Base-by-base conservation (phyloP, 2,888 invertebrate genomes). In the Eledone cirrhosa region DNA sequence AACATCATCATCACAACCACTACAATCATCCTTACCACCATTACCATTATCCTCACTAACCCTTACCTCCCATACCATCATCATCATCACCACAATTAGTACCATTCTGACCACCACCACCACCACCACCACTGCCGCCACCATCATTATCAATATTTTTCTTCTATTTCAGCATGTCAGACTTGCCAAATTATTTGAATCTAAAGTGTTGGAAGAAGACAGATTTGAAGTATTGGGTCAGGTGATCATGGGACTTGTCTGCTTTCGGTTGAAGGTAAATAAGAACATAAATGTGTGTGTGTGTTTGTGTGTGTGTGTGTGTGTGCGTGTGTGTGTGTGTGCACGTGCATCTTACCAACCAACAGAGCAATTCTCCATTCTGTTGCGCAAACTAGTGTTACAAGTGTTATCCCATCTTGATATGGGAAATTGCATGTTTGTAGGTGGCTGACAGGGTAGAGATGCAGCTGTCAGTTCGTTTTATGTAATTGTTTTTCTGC, bases 141-240 rank as follows among this genome's bases (percentile, higher is more conserved):
- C 69, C 67, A 77, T 48, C 69, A 29, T 48, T 59, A 67, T 48
- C 48, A 5, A 22, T 77, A 77, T 3, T 78, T 48, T 31, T 31
- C 8, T 29, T 47, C 3, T 33, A n/a, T 72, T 72, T 11, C 69
- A 91, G 90, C 98, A 98, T 89, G 95, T 96, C 86, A 93, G 94
- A 85, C 92, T 98, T 84, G 98, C 98, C 22, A 97, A 97, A 91
- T 93, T 94, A 84, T 98, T 98, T 90, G 97, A 97, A 90, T 92
- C 92, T 77, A 93, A 94, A 74, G 96, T 98, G 24, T 92, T 93
- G 85, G 94, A 94, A 86, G 98, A 98, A 91, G 92, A 93, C 79
- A 93, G 97, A 84, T 98, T 98, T 91, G 95, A 97, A 92, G 94
- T 98, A 77, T 95, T 96, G 91, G 97, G 97, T 90, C 94, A 97